Percentiles rank a stretch among this genome's conserved stretches.
These are phyloP conservation scores for Apus apus DNA, from an alignment of 2,113 vertebrate genomes.

Conservation along the genomic window DNA sequence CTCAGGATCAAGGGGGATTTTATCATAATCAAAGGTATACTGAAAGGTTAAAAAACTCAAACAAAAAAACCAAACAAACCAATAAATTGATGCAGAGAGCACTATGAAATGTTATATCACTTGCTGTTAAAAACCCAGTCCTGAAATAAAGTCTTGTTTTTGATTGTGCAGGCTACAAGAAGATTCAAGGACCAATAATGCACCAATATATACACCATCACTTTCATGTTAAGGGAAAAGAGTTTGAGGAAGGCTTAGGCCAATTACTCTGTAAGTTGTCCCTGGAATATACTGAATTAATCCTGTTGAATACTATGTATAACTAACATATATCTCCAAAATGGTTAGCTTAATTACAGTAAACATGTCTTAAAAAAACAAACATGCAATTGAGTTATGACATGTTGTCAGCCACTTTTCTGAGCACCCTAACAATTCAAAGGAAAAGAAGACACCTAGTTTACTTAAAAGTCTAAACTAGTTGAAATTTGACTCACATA, in stretches of 20 bases:
- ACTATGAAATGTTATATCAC: not conserved
- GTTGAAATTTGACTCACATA: constrained; percentile 5
- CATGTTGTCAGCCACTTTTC: not conserved
- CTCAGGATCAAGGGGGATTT: not conserved
- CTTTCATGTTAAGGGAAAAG: not conserved
- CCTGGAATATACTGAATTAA: not conserved
- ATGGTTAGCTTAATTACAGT: constrained; percentile 17
- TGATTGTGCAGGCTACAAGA: not conserved
- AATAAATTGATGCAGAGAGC: not conserved
- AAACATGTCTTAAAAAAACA: not conserved
- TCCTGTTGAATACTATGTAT: not conserved
- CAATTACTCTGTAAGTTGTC: not conserved
- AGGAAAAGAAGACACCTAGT: constrained; percentile 2
- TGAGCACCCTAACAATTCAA: not conserved
- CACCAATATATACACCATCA: not conserved
- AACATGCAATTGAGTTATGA: not conserved
- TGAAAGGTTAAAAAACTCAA: not conserved
- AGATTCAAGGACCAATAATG: fast-evolving
- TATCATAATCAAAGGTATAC: not conserved
- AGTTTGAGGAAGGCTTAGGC: not conserved
- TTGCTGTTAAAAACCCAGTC: not conserved
- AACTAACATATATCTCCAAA: not conserved
- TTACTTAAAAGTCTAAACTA: constrained; percentile 31
- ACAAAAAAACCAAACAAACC: not conserved
- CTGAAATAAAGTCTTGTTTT: not conserved